Conservation (phyloP, 2,888 invertebrate species). For the Dryadula phaetusa region DNA sequence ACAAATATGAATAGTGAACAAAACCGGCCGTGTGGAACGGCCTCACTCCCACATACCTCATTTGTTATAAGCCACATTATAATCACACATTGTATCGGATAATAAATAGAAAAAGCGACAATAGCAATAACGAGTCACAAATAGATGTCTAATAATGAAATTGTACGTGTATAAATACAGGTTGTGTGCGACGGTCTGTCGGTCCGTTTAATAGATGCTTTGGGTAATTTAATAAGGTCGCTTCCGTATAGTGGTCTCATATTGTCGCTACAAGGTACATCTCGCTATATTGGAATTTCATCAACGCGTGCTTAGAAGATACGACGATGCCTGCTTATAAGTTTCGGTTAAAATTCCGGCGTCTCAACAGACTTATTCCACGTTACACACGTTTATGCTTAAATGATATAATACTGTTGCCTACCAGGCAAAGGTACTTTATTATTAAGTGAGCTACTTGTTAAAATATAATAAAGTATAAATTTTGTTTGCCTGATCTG, state of each 20-base stretch:
- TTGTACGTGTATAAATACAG: constrained; percentile 80
- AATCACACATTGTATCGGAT: constrained; percentile 80
- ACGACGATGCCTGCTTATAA: constrained; percentile 30
- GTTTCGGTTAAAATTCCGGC: constrained; percentile 32
- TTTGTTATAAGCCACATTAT: constrained; percentile 79
- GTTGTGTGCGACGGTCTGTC: constrained; percentile 73
- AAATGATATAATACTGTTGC: not conserved
- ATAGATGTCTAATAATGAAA: constrained; percentile 82
- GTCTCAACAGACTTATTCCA: constrained; percentile 34
- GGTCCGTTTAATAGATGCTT: constrained; percentile 72
- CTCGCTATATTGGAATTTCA: constrained; percentile 47
- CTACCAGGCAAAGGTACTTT: not conserved
- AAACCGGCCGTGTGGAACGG: constrained; percentile 70
- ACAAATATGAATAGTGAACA: constrained; percentile 50
- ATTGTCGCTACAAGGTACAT: constrained; percentile 42
- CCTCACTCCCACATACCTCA: constrained; percentile 72
- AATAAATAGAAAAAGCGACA: constrained; percentile 83
- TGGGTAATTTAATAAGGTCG: constrained; percentile 69
- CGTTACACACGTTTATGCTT: not conserved
- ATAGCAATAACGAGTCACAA: constrained; percentile 80
- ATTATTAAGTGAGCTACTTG: not conserved
- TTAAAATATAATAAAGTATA: not conserved
- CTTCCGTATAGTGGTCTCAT: constrained; percentile 59
- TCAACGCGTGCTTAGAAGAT: constrained; percentile 39
- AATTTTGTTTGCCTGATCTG: not conserved